Conservation (phyloP, 1,140 invertebrate species). For the Cherax destructor region DNA sequence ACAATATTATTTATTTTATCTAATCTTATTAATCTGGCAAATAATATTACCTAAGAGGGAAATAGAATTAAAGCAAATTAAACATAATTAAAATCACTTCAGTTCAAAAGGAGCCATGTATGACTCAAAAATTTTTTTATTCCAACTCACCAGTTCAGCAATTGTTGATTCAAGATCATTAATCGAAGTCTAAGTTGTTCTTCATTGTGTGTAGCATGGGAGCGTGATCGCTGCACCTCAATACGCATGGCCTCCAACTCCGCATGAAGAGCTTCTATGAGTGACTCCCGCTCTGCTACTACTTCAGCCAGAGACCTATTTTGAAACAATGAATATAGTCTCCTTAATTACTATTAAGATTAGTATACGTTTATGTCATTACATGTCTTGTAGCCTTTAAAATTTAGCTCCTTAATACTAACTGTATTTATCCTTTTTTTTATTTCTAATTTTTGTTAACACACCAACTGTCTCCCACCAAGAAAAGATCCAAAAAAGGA, state of each 20-base stretch:
- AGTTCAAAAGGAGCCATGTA: neutral
- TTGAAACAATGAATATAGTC: neutral
- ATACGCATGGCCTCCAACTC: slow-evolving; percentile 81
- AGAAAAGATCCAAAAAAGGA: too few species aligned
- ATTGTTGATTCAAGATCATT: slow-evolving; percentile 78
- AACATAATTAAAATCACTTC: neutral
- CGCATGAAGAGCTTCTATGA: slow-evolving; percentile 80
- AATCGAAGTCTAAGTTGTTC: slow-evolving; percentile 77
- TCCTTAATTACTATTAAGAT: too few species aligned
- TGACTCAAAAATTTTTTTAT: neutral
- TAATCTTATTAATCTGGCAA: too few species aligned
- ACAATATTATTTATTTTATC: too few species aligned
- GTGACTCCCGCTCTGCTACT: slow-evolving; percentile 76
- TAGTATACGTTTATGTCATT: too few species aligned
- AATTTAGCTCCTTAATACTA: too few species aligned
- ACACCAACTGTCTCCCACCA: too few species aligned
- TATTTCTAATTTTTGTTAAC: too few species aligned
- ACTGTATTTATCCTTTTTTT: too few species aligned
- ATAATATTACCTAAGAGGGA: too few species aligned
- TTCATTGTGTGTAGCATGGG: slow-evolving; percentile 76
- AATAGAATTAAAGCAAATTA: too few species aligned
- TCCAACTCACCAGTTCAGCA: slow-evolving; percentile 76
- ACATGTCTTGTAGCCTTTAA: too few species aligned
- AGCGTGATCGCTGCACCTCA: slow-evolving; percentile 79
- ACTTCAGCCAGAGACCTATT: slow-evolving; percentile 77